Conservation (phyloP, 2,797 vertebrate genomes). For the Hippoglossus hippoglossus region DNA sequence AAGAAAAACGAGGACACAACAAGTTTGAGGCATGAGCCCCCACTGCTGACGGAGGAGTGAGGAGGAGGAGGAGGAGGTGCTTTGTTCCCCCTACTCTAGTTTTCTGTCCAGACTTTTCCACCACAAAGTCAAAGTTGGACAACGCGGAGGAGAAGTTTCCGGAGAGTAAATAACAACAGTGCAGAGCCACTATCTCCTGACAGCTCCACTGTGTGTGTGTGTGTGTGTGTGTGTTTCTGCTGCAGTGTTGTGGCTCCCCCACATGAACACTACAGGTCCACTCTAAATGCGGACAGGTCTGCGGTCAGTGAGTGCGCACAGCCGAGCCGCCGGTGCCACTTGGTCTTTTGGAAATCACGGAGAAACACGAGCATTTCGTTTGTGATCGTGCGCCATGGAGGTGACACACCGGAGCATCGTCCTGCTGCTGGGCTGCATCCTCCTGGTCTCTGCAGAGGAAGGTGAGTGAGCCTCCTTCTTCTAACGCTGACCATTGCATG, state of each 20-base stretch:
- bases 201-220: too few relatives aligned
- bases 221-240: not conserved
- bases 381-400: constrained; percentile 73
- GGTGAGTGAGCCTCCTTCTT: constrained; percentile 69
- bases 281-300: constrained; percentile 78
- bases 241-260: constrained; percentile 47
- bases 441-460: constrained; percentile 81
- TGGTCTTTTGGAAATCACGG: constrained; percentile 41
- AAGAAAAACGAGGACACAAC: constrained; percentile 49
- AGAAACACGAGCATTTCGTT: constrained; percentile 17
- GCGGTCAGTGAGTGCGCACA: constrained; percentile 65
- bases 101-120: constrained; percentile 23
- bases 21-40: constrained; percentile 54
- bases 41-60: constrained; percentile 50
- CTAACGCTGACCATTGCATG: constrained; percentile 1
- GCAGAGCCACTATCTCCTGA: not conserved
- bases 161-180: too few relatives aligned
- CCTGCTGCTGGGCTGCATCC: constrained; percentile 71
- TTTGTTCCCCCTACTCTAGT: constrained; percentile 9
- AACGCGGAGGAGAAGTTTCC: not conserved
- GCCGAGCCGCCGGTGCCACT: constrained; percentile 73
- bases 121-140: constrained; percentile 61
- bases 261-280: constrained; percentile 46
- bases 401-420: constrained; percentile 67
- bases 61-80: constrained; percentile 6